Evolutionary conservation across 2,888 invertebrate genomes (phyloP), one percentile per base, ranked within the genome.

Genomic region (Crioceris asparagi): DNA sequence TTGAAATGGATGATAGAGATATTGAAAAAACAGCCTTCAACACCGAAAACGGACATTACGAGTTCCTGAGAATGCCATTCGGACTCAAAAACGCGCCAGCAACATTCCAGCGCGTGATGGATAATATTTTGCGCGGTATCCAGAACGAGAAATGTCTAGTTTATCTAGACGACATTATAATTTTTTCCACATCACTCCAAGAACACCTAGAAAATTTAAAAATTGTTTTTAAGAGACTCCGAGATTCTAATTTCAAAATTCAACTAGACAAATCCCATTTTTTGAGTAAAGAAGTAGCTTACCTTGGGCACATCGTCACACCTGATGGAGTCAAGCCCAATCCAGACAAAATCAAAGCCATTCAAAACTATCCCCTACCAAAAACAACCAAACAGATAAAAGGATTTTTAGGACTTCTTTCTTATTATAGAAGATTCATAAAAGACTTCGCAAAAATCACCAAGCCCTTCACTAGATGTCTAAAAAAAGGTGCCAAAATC

Each of bases 41-140:
- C 11, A 34, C 29, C 7, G 39, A 43, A 26, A 37, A 41, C 8
- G 39, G 41, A 3, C 43, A 48, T 17, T 48, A 44, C 15, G 40
- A 45, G 38, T 46, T 32, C 11, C 8, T 39, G 4, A 23, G 51
- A 12, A 53, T 55, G 52, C 48, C 49, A 2, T 52, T 54, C 29
- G 52, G 50, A 36, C 32, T 48, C 25, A 50, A 50, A 42, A 50
- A 48, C 29, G 47, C 51, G 3, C 51, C 50, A 1, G 34, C 41
- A 4, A 54, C 49, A 0, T 53, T 54, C 36, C 50, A 51, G 36
- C 15, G 48, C 5, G 21, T 49, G 1, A 54, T 51, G 50, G 44
- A 50, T 23, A 26, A 36, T 30, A 41, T 53, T 5, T 35, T 55
- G 4, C 11, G 39, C 14, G 50, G 41, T 1, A 27, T 53, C 6